Evolutionary conservation across 2,113 vertebrate species (phyloP).

Genomic region (Hemicordylus capensis): DNA sequence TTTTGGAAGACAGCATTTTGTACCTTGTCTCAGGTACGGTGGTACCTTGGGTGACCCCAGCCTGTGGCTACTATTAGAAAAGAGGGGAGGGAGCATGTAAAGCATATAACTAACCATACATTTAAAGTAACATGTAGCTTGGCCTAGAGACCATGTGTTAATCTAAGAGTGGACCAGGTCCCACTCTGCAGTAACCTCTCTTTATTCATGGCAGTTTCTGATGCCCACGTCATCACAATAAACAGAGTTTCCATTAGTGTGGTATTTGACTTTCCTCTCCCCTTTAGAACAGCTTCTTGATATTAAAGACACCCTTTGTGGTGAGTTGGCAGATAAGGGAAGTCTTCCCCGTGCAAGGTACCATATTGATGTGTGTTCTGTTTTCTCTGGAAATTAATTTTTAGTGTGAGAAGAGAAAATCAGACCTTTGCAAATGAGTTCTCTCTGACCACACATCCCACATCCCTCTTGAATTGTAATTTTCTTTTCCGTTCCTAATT

Average conservation of each 20-base stretch:
- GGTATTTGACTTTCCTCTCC: neutral
- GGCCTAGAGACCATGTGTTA: too few species aligned
- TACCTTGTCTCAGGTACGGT: too few species aligned
- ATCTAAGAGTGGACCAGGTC: too few species aligned
- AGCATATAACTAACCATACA: too few species aligned
- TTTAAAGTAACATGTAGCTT: too few species aligned
- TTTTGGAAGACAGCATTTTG: too few species aligned
- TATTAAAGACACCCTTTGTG: neutral
- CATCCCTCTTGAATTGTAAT: neutral
- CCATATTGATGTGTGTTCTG: neutral
- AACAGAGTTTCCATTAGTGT: neutral
- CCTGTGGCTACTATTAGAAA: too few species aligned
- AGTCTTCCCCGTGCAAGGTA: neutral
- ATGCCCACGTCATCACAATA: neutral
- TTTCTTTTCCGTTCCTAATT: neutral
- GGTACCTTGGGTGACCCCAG: too few species aligned
- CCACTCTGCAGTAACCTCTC: neutral
- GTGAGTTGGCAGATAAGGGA: neutral
- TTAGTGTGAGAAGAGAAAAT: neutral
- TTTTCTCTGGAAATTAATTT: neutral
- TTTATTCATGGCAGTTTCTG: neutral
- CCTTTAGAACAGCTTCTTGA: neutral
- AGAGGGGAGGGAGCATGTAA: too few species aligned
- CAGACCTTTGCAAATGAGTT: neutral
- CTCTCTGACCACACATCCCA: neutral